These are phyloP conservation scores for Channa striata DNA, from an alignment of 2,797 vertebrate genomes.

Conservation along the genomic window DNA sequence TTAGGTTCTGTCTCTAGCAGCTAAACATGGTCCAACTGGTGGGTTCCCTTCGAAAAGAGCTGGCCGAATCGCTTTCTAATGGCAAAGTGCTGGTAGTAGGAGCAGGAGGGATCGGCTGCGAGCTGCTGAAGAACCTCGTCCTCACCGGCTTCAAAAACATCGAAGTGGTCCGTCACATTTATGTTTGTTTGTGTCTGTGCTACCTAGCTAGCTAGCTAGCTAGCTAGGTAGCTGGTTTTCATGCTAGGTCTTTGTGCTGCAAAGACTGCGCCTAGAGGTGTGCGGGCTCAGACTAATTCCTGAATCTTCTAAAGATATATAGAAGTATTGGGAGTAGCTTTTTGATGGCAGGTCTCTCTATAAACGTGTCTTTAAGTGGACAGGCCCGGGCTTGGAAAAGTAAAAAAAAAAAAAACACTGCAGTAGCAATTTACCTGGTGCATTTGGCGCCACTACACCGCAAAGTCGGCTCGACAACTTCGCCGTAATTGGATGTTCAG, in stretches of 20 bases:
- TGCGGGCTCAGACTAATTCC: constrained; percentile 26
- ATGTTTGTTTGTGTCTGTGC: constrained; percentile 40
- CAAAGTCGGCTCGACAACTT: constrained; percentile 39
- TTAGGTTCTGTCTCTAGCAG: constrained; percentile 49
- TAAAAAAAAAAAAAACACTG: background rate
- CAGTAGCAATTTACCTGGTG: background rate
- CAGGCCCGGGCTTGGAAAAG: accelerated
- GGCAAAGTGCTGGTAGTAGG: constrained; percentile 94
- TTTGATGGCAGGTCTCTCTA: accelerated
- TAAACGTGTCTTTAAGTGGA: too few relatives aligned
- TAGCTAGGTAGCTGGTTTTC: constrained; percentile 5
- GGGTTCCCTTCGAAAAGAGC: constrained; percentile 89
- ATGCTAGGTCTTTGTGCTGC: constrained; percentile 69
- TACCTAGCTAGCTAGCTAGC: constrained; percentile 40
- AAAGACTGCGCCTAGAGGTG: constrained; percentile 5
- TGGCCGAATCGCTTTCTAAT: constrained; percentile 89
- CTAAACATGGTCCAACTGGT: constrained; percentile 87
- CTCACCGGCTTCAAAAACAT: constrained; percentile 95
- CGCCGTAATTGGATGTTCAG: constrained; percentile 1
- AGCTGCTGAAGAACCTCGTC: constrained; percentile 96
- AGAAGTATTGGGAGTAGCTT: background rate
- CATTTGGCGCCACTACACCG: constrained; percentile 73
- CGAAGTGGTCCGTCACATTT: constrained; percentile 89
- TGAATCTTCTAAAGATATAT: too few relatives aligned
- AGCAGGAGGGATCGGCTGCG: constrained; percentile 96